These are phyloP conservation scores for Littorina saxatilis DNA, from an alignment of 1,140 invertebrate species.

Conservation along the genomic window DNA sequence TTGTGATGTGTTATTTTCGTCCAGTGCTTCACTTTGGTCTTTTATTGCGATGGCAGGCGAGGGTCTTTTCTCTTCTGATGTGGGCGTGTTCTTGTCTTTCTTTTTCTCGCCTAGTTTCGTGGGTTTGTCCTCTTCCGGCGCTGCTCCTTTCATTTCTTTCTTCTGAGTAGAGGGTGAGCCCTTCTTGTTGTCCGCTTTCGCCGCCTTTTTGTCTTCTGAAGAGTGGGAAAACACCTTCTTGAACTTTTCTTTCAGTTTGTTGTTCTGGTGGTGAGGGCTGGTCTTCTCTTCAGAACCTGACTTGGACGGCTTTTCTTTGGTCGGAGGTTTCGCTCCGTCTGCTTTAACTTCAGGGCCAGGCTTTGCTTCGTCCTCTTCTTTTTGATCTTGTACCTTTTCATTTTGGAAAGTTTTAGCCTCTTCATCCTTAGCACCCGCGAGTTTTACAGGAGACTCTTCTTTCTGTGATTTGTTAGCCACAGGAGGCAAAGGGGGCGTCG, in stretches of 20 bases:
- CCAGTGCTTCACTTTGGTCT: no score
- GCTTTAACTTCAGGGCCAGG: no score
- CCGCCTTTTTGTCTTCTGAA: conserved; percentile 13
- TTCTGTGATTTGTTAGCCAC: no score
- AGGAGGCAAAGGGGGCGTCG: no score
- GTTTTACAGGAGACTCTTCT: no score
- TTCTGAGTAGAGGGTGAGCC: background rate
- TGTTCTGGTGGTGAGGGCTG: background rate
- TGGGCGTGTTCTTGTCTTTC: no score
- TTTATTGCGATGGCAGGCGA: background rate
- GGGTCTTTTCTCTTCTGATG: no score
- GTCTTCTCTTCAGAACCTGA: background rate
- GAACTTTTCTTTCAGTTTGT: conserved; percentile 26
- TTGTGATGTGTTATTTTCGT: no score
- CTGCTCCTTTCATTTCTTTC: background rate
- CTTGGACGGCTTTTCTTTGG: background rate
- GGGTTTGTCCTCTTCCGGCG: background rate
- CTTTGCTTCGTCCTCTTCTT: no score
- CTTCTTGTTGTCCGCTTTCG: background rate
- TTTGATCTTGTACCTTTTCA: no score
- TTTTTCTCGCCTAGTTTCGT: background rate
- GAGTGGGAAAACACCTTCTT: background rate
- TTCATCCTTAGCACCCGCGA: no score
- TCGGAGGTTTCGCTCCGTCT: background rate
- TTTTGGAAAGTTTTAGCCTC: no score